Conservation (phyloP, 2,113 vertebrate genomes). For the Phaetusa simplex region DNA sequence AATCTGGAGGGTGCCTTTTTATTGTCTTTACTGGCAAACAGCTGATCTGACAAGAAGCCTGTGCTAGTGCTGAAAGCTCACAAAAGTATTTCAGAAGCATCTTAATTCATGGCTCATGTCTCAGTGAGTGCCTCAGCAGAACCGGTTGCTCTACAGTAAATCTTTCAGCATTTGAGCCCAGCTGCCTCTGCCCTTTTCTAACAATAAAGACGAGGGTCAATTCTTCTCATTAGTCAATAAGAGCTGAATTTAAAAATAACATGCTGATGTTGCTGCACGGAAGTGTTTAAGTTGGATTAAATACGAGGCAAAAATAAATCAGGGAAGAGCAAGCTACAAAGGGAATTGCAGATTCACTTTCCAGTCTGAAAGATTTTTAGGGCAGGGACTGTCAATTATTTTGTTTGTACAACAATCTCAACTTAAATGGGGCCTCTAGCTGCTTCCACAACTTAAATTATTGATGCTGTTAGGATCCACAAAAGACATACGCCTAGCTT, state of each 20-base stretch:
- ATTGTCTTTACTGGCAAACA: background rate
- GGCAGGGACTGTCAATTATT: conserved; percentile 59
- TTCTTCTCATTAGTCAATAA: conserved; percentile 38
- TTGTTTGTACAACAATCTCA: conserved; percentile 45
- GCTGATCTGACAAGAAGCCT: conserved; percentile 7
- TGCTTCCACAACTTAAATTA: conserved; percentile 41
- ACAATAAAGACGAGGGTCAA: background rate
- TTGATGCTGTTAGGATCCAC: conserved; percentile 34
- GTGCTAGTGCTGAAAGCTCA: conserved; percentile 2
- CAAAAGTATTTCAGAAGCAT: background rate
- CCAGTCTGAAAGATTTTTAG: conserved; percentile 53
- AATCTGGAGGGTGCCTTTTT: background rate
- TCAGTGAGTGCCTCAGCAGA: conserved; percentile 2
- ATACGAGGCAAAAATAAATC: conserved; percentile 39
- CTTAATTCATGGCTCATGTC: conserved; percentile 1
- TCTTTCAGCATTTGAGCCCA: conserved; percentile 12
- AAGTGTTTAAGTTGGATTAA: conserved; percentile 47
- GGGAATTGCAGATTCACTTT: conserved; percentile 43
- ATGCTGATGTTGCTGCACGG: background rate
- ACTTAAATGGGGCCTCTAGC: conserved; percentile 43
- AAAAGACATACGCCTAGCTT: conserved; percentile 26
- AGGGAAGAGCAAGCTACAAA: conserved; percentile 25
- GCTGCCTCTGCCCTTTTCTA: conserved; percentile 20
- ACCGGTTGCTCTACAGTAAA: background rate
- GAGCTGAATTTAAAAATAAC: conserved; percentile 49